phyloP scores from a whole-genome alignment of 2,888 invertebrate species.

The Tridacna gigas region DNA sequence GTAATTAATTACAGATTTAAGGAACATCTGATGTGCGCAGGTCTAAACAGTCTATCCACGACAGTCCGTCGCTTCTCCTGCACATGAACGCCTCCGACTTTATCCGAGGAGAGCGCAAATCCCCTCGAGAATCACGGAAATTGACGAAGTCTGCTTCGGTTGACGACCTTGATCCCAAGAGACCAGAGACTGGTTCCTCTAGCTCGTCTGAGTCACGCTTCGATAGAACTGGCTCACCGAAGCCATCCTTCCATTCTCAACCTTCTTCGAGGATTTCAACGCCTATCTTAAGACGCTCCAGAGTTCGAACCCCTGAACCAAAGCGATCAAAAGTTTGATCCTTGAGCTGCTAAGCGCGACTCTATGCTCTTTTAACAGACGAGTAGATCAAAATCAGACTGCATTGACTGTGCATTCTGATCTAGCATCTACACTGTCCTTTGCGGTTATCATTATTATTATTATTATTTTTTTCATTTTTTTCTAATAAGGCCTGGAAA shows the following conservation, averaged over 20 bases:
- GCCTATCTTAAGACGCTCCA: background rate
- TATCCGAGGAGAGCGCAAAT: slow-evolving; percentile 2
- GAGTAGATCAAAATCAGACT: too few species aligned
- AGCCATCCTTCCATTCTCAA: background rate
- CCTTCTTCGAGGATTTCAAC: background rate
- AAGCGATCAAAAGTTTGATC: too few species aligned
- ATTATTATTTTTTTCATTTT: too few species aligned
- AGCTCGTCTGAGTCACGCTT: background rate
- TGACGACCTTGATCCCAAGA: slow-evolving; percentile 7
- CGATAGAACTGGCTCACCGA: background rate
- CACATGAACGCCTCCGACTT: background rate
- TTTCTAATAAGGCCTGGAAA: too few species aligned
- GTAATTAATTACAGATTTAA: too few species aligned
- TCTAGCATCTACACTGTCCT: too few species aligned
- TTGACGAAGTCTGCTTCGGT: background rate
- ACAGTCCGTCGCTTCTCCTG: slow-evolving; percentile 22
- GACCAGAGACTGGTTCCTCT: background rate
- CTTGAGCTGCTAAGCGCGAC: too few species aligned
- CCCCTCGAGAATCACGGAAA: slow-evolving; percentile 5
- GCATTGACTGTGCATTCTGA: too few species aligned
- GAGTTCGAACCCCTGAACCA: too few species aligned
- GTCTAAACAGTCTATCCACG: slow-evolving; percentile 9
- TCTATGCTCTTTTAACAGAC: too few species aligned
- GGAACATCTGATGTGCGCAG: background rate
- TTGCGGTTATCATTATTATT: too few species aligned